Base-by-base conservation (phyloP, 1,140 invertebrate species). In the Lordiphosa stackelbergi region DNA sequence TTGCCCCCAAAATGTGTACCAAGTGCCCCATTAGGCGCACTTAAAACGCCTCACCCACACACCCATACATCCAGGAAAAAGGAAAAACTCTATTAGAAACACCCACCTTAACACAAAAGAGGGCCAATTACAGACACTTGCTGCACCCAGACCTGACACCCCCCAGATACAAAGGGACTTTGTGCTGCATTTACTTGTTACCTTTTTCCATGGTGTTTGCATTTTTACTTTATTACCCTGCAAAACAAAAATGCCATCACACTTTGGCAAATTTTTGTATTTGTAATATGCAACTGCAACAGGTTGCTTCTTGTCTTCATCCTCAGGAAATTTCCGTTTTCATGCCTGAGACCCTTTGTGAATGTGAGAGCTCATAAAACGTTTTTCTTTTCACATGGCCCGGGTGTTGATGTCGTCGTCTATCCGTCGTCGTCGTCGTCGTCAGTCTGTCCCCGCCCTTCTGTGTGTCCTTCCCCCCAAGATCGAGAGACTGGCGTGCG, bases 311-410 rank as follows among this genome's bases (percentile, higher is more conserved):
- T n/a, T 71, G 48, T 57, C 53, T 49, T 45, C 65, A 68, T 69
- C 57, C 57, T 69, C 66, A 69, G 57, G 60, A 69, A 69, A 69
- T 66, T 69, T 69, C 66, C 65, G 69, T 69, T 73, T 66, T 68
- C 41, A 41, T 47, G 47, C 43, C 40, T 42, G 8, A 53, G 53
- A 53, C 77, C 78, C 69, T 81, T 81, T 81, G 77, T 81, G 77
- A 75, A 83, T n/a, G n/a, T 75, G 75, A 75, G 69, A 65, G 68
- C 77, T 81, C 77, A 81, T 81, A 81, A 81, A 81, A 81, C 77
- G 77, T 81, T 81, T 81, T 81, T 81, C 77, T 81, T 81, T 81
- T 83, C 68, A 81, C 63, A 74, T 73, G 49, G 75, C 51, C 65
- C 40, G 75, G 77, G 77, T 83, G 77, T 81, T 81, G 77, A 81